A percentile compares a stretch with the other conserved stretches of the same genome.
Evolutionary conservation across 2,113 vertebrate genomes (phyloP).

Genomic region (Chloropsis hardwickii): DNA sequence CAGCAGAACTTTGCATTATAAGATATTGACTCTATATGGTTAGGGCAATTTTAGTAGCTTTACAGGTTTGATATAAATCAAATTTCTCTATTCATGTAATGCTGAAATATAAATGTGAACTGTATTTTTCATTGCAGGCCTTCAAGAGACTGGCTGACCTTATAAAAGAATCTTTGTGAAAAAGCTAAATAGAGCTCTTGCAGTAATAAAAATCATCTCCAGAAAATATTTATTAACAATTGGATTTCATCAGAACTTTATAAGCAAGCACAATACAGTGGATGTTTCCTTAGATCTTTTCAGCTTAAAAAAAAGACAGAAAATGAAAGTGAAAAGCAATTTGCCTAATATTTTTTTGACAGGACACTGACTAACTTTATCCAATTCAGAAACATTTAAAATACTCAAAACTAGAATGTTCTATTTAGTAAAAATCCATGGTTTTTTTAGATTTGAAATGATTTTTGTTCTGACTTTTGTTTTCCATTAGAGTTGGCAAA

Average conservation of each 20-base stretch:
- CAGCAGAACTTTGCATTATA: neutral
- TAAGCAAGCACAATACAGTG: neutral
- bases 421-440: neutral
- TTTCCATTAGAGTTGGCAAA: neutral
- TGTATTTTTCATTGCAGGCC: conserved; percentile 74
- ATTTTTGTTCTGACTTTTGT: neutral
- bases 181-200: neutral
- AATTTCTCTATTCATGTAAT: neutral
- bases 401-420: neutral
- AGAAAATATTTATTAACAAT: neutral
- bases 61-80: neutral
- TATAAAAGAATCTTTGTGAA: conserved; percentile 82
- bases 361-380: neutral
- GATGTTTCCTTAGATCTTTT: neutral
- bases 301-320: neutral
- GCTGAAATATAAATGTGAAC: neutral
- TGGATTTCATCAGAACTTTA: neutral
- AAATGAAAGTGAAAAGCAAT: neutral
- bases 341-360: neutral
- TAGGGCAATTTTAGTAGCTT: neutral
- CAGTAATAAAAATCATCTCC: neutral
- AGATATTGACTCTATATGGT: neutral
- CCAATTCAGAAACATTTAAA: neutral
- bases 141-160: conserved; percentile 85
- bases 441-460: neutral